These are phyloP conservation scores for Leptopterna dolabrata DNA, from an alignment of 2,888 invertebrate species.

Conservation along the genomic window DNA sequence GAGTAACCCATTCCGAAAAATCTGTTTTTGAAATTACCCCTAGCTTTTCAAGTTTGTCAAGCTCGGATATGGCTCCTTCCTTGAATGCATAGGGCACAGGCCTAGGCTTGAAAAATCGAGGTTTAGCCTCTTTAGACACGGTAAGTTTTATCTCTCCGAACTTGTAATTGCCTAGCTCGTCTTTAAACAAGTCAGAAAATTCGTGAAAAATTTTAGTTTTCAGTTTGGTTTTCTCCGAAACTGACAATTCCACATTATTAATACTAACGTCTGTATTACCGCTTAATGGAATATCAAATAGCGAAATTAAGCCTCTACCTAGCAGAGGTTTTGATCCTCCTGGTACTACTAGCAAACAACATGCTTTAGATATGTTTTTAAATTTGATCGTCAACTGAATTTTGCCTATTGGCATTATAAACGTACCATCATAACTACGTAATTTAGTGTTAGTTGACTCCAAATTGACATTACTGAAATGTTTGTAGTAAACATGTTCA, in stretches of 20 bases:
- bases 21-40: constrained; percentile 52
- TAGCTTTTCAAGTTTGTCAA: constrained; percentile 49
- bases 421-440: constrained; percentile 10
- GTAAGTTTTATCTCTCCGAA: constrained; percentile 9
- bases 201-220: background rate
- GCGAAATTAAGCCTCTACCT: constrained; percentile 20
- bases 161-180: background rate
- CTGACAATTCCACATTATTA: background rate
- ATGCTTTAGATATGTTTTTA: background rate
- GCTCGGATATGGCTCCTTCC: constrained; percentile 33
- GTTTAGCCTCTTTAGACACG: constrained; percentile 6
- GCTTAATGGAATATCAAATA: background rate
- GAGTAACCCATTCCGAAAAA: constrained; percentile 54
- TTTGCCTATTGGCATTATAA: constrained; percentile 3
- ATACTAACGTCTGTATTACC: background rate
- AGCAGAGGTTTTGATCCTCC: background rate
- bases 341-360: constrained; percentile 18
- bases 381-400: background rate
- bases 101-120: constrained; percentile 55
- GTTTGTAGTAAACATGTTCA: background rate
- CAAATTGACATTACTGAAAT: background rate
- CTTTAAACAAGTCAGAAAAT: background rate
- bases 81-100: constrained; percentile 52
- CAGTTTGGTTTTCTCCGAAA: background rate
- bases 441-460: background rate